A percentile compares a stretch with the other conserved stretches of the same genome.
Evolutionary conservation across 2,113 vertebrate genomes (phyloP).

Genomic region (Gambusia holbrooki): DNA sequence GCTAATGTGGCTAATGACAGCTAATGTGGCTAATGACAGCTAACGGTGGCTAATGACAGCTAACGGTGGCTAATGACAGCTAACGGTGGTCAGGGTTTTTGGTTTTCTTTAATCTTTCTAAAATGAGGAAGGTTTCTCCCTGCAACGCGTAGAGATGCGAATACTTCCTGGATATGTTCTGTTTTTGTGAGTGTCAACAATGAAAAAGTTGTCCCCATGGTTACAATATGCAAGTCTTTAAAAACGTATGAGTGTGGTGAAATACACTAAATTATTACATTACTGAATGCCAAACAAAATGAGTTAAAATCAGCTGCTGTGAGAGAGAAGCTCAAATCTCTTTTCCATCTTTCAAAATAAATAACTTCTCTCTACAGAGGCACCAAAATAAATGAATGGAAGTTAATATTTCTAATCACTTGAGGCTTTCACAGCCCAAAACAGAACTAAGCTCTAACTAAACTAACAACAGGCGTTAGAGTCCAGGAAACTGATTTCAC

Average conservation of each 20-base stretch:
- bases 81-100: too few relatives aligned
- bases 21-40: too few relatives aligned
- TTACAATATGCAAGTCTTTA: neutral
- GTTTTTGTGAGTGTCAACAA: neutral
- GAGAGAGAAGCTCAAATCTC: neutral
- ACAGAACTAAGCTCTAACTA: neutral
- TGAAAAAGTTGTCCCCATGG: neutral
- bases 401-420: neutral
- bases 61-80: too few relatives aligned
- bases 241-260: neutral
- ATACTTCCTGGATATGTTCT: neutral
- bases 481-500: neutral
- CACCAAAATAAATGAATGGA: conserved; percentile 16
- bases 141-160: neutral
- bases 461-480: neutral
- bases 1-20: too few relatives aligned
- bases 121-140: too few relatives aligned
- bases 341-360: neutral
- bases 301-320: neutral
- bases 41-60: too few relatives aligned
- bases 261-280: conserved; percentile 10
- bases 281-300: conserved; percentile 6
- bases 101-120: too few relatives aligned
- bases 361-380: neutral
- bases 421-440: neutral